Conservation (phyloP, 2,113 vertebrate species). For the Hippocampus comes region DNA sequence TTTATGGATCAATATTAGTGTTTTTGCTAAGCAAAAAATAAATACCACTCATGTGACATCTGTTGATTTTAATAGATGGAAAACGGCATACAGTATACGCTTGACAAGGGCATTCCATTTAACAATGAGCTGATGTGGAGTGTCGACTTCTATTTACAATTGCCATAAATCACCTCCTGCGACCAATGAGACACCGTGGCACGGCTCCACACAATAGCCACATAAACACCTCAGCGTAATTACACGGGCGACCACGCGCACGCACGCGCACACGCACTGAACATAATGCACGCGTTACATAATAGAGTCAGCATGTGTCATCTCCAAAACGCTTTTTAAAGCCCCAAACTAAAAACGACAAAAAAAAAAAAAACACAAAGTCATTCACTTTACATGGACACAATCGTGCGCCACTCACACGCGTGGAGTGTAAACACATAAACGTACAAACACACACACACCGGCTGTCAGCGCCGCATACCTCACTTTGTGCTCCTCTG, state of each 20-base stretch:
- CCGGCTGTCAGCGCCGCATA: slow-evolving; percentile 56
- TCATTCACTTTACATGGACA: slow-evolving; percentile 31
- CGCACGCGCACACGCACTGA: slow-evolving; percentile 25
- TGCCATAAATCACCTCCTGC: slow-evolving; percentile 46
- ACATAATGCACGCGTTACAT: slow-evolving; percentile 64
- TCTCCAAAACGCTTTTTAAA: slow-evolving; percentile 49
- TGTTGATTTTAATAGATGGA: neutral
- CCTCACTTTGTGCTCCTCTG: slow-evolving; percentile 65
- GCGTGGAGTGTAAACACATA: slow-evolving; percentile 1
- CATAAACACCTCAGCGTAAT: slow-evolving; percentile 49
- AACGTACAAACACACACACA: slow-evolving; percentile 25
- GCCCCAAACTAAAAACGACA: slow-evolving; percentile 28
- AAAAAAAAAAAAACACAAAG: slow-evolving; percentile 38
- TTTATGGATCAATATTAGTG: neutral
- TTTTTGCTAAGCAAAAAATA: slow-evolving; percentile 20
- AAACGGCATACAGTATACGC: neutral
- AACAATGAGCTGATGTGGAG: neutral
- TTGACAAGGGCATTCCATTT: neutral
- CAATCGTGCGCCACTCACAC: slow-evolving; percentile 22
- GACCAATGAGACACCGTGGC: slow-evolving; percentile 32
- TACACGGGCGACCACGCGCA: slow-evolving; percentile 32
- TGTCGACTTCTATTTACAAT: slow-evolving; percentile 39
- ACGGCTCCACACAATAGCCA: slow-evolving; percentile 48
- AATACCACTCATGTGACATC: slow-evolving; percentile 5
- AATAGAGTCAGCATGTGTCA: slow-evolving; percentile 47